Evolutionary conservation across 2,888 invertebrate species (phyloP), one percentile per base, ranked within the genome.

Genomic region (Junonia oenone): DNA sequence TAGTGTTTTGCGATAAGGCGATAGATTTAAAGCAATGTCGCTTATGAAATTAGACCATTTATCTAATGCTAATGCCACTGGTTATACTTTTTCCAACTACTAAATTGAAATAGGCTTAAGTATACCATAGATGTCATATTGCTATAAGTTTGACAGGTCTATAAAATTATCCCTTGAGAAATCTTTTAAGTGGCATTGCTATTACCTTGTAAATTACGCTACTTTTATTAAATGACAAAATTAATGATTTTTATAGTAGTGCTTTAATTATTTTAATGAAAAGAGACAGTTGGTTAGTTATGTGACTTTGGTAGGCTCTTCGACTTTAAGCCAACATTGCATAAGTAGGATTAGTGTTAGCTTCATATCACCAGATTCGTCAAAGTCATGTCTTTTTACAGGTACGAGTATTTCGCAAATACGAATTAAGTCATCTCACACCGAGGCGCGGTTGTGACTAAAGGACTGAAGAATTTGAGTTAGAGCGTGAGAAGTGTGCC

Each of bases 401-500:
- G 52, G 27, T 52, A 55, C 58, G 58, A 57, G 52, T 59, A 26
- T 62, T 62, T 59, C 62, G 55, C 55, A 57, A 62, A 58, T 35
- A 45, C 45, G 52, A 56, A 56, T 61, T 62, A 58, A 62, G 54
- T 56, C 53, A 59, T 54, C 57, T 58, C 49, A 61, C 56, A 55
- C 55, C 45, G 43, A 55, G 58, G 59, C 55, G 60, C 53, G 59
- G 63, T 52, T 45, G 52, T 63, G 61, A 61, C 58, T 62, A 56
- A 27, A 46, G 56, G 49, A 48, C 51, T 33, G 29, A 64, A 64
- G 65, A 58, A 64, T 65, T 64, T 63, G 52, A 58, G 57, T 55
- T 59, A 54, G 56, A 63, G 61, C 68, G 68, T 68, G 68, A 65
- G 68, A 67, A 67, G 58, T 61, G 62, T 63, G 66, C 60, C 65